Evolutionary conservation across 2,888 invertebrate genomes (phyloP).

Genomic region (Ellobium chinense): DNA sequence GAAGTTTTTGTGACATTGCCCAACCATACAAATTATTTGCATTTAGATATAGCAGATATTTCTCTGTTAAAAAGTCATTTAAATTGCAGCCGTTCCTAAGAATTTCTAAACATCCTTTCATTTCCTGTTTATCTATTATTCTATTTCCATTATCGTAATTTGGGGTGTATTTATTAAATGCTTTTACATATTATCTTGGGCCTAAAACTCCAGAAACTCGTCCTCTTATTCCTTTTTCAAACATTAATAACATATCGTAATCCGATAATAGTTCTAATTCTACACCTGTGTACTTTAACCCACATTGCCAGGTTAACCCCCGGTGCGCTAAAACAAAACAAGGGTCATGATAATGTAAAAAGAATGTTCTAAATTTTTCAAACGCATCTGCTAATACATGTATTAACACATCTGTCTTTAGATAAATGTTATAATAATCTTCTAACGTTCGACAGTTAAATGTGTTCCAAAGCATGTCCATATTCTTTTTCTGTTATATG

Average conservation of each 20-base stretch:
- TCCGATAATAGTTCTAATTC: conserved; percentile 19
- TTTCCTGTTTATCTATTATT: background rate
- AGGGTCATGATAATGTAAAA: background rate
- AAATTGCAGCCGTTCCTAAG: conserved; percentile 2
- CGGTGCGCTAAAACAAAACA: background rate
- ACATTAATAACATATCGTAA: conserved; percentile 7
- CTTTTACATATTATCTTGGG: conserved; percentile 16
- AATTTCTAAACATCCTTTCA: background rate
- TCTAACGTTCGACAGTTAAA: conserved; percentile 15
- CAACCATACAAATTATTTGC: conserved; percentile 45
- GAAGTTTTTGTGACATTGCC: conserved; percentile 40
- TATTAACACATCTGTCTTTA: conserved; percentile 7
- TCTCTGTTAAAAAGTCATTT: background rate
- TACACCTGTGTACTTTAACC: conserved; percentile 8
- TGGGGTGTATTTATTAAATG: conserved; percentile 9
- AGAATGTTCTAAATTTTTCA: conserved; percentile 20
- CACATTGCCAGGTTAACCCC: background rate
- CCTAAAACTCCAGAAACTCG: background rate
- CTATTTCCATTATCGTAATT: background rate
- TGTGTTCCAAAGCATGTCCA: conserved; percentile 17
- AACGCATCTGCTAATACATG: conserved; percentile 20
- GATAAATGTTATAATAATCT: conserved; percentile 18
- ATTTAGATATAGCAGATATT: conserved; percentile 16
- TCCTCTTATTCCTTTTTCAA: conserved; percentile 17
- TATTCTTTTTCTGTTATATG: background rate